Percentiles rank a stretch among this genome's conserved stretches.
phyloP scores from a whole-genome alignment of 2,888 invertebrate species.

The Podabrus alpinus region DNA sequence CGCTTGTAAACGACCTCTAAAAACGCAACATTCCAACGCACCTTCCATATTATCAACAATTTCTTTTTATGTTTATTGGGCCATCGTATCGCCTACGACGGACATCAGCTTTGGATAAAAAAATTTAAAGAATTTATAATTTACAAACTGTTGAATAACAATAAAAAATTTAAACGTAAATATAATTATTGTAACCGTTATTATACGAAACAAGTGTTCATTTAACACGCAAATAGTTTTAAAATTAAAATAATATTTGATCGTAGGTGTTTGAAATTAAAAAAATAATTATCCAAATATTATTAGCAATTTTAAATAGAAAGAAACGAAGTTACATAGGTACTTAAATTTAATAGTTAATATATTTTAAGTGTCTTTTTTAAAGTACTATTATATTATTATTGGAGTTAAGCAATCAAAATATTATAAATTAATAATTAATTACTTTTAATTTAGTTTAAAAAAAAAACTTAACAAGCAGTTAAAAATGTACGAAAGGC shows the following conservation, averaged over 20 bases:
- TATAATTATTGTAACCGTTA: constrained; percentile 25
- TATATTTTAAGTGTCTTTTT: too few relatives aligned
- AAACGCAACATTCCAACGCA: constrained; percentile 17
- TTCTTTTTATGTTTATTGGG: background rate
- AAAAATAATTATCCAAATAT: background rate
- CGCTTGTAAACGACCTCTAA: constrained; percentile 19
- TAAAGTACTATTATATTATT: too few relatives aligned
- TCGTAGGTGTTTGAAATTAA: background rate
- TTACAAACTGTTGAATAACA: background rate
- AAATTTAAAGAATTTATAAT: background rate
- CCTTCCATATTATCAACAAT: background rate
- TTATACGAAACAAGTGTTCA: constrained; percentile 23
- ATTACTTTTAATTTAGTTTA: too few relatives aligned
- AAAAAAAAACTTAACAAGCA: too few relatives aligned
- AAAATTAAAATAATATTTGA: background rate
- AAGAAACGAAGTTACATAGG: background rate
- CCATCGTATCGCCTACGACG: background rate
- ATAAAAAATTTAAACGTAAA: constrained; percentile 21
- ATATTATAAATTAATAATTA: too few relatives aligned
- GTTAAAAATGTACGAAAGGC: too few relatives aligned
- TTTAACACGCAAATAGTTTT: constrained; percentile 19
- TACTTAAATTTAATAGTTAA: too few relatives aligned
- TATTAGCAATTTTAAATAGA: background rate
- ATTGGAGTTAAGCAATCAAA: too few relatives aligned
- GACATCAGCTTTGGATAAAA: background rate